Evolutionary conservation across 2,113 vertebrate genomes (phyloP).

Genomic region (Thalassarche chlororhynchos): DNA sequence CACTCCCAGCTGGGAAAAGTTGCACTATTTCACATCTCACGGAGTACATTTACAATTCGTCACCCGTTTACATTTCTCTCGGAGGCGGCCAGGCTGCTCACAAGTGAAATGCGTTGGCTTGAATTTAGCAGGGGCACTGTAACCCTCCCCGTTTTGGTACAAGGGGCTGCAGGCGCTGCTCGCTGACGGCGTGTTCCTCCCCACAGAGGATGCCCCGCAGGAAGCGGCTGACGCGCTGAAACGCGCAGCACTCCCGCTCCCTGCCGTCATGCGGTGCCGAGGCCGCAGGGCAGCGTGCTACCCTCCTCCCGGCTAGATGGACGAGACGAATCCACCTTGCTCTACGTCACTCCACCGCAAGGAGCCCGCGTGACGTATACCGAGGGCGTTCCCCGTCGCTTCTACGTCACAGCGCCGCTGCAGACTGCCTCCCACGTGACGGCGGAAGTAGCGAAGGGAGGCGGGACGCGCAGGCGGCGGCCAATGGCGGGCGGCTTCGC

Average conservation of each 20-base stretch:
- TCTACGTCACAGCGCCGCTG: neutral
- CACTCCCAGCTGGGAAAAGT: rapidly evolving
- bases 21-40: neutral
- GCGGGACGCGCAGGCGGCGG: neutral
- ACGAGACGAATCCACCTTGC: rapidly evolving
- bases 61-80: too few relatives aligned
- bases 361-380: rapidly evolving
- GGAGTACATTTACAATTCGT: rapidly evolving
- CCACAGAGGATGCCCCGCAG: too few relatives aligned
- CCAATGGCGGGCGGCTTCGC: neutral
- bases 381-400: rapidly evolving
- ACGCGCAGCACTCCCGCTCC: neutral
- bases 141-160: rapidly evolving
- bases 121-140: too few relatives aligned
- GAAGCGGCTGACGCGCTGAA: neutral
- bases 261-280: neutral
- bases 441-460: neutral
- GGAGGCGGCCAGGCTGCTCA: neutral
- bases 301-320: rapidly evolving
- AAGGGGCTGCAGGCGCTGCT: too few relatives aligned
- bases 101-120: rapidly evolving
- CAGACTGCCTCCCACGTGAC: rapidly evolving
- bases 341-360: rapidly evolving
- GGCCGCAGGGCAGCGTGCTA: neutral
- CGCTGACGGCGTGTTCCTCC: rapidly evolving